Conservation (phyloP, 1,140 invertebrate species). For the Platorchestia sp. region DNA sequence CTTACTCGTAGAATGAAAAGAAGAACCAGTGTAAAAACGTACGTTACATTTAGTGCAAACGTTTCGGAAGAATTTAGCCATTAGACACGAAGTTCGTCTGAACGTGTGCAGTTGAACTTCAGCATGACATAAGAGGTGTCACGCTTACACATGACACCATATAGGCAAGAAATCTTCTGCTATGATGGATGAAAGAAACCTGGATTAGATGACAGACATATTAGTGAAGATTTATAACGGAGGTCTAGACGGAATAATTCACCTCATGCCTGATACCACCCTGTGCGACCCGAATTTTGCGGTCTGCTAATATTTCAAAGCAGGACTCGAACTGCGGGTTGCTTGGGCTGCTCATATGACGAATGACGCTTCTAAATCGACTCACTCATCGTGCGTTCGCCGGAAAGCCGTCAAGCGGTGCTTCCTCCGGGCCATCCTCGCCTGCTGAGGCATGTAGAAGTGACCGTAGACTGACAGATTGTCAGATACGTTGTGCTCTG, state of each 20-base stretch:
- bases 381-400: background rate
- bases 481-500: background rate
- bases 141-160: background rate
- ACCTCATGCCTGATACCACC: background rate
- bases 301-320: background rate
- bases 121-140: background rate
- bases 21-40: too few relatives aligned
- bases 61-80: too few relatives aligned
- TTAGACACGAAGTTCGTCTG: background rate
- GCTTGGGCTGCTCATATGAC: background rate
- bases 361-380: background rate
- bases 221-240: background rate
- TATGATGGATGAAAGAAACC: background rate
- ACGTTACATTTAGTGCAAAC: too few relatives aligned
- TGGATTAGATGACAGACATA: background rate
- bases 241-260: background rate
- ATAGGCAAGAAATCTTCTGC: background rate
- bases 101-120: background rate
- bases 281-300: background rate
- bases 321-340: background rate
- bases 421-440: background rate
- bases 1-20: too few relatives aligned
- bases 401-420: background rate
- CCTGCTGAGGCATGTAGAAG: background rate
- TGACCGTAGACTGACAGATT: background rate